Percentiles rank a stretch among this genome's conserved stretches.
Evolutionary conservation across 2,797 vertebrate species (phyloP).

Genomic region (Melanotaenia pygmaea): DNA sequence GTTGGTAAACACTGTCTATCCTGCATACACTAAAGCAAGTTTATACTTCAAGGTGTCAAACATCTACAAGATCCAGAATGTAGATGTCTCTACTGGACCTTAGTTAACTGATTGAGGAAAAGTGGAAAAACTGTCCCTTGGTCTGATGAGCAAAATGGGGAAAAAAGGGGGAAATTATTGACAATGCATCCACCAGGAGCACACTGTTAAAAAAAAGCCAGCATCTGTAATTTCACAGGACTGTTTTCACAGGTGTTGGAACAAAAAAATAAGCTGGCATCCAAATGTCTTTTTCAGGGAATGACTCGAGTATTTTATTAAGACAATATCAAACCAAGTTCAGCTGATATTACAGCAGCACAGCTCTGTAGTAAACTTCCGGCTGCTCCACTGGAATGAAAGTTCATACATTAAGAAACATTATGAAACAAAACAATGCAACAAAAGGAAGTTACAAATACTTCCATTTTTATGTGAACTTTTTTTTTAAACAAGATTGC

Average conservation of each 20-base stretch:
- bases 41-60: not conserved
- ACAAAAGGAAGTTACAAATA: not conserved
- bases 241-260: not conserved
- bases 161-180: too few species aligned
- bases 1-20: not conserved
- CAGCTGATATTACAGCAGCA: not conserved
- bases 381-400: not conserved
- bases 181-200: not conserved
- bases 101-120: not conserved
- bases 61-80: not conserved
- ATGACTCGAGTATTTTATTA: not conserved
- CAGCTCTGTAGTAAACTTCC: not conserved
- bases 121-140: not conserved
- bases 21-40: not conserved
- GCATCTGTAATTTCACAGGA: not conserved
- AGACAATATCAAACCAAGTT: not conserved
- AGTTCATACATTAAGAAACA: not conserved
- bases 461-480: too few species aligned
- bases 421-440: too few species aligned
- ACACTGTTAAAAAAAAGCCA: not conserved
- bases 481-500: too few species aligned
- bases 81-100: not conserved
- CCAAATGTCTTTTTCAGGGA: not conserved
- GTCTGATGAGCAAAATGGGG: not conserved
- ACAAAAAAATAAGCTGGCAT: not conserved